Evolutionary conservation across 2,113 vertebrate genomes (phyloP), one percentile per base, ranked within the genome.

Genomic region (Melanostigma gelatinosum): DNA sequence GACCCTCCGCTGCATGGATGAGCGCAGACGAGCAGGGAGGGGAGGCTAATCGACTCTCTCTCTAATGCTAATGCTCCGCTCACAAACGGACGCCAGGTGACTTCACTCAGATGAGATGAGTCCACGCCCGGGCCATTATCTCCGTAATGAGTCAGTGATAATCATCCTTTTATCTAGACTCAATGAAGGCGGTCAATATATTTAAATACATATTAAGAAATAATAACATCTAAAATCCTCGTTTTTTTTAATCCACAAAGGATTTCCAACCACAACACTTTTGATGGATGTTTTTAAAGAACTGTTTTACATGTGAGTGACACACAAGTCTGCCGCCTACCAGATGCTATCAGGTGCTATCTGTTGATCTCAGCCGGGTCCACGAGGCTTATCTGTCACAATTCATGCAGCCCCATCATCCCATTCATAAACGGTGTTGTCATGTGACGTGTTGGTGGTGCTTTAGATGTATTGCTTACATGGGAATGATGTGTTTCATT

Each of bases 61-160:
- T 88, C 61, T 85, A 73, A 91, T 91, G 89, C 82, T 91, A 87
- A 93, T 83, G 71, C 54, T 64, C 42, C 11, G 42, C 64, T 81
- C 73, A 76, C 76, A 82, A 75, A 77, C 9, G 18, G 40, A 64
- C 9, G 67, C 68, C 88, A 82, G 85, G 87, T 83, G 86, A 91
- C 83, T 87, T 48, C 24, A 86, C 84, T 87, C 34, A 29, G 75
- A 81, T 89, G 77, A 77, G 79, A 84, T 55, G 57, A 76, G 85
- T 44, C 80, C 42, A 61, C 20, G 29, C 72, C 77, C 10, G 50
- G n/a, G 40, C 7, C 13, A 87, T 89, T 89, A 88, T 84, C 83
- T 82, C 70, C 22, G 6, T 79, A 84, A 83, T 77, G 73, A 85
- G 63, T 24, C 52, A 27, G 55, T 62, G 61, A 40, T 50, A 77